These are phyloP conservation scores for Malurus elegans DNA, from an alignment of 2,113 vertebrate genomes.

Conservation along the genomic window DNA sequence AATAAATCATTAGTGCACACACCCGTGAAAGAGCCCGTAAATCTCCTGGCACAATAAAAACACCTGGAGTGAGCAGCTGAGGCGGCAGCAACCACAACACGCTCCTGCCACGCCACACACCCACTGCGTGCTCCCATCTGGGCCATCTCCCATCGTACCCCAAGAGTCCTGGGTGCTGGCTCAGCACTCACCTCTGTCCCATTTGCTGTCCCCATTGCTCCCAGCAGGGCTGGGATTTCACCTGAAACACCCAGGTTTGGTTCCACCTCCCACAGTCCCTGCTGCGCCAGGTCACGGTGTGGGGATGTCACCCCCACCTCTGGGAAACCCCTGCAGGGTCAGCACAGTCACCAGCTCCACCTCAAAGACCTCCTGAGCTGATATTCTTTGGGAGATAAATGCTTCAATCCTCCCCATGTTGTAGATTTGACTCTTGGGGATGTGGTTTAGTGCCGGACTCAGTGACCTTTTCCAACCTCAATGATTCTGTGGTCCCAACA, in stretches of 20 bases:
- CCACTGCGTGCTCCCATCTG: background rate
- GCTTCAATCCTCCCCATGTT: fast-evolving
- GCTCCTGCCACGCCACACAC: background rate
- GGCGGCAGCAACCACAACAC: background rate
- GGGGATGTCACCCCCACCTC: background rate
- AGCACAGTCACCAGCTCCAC: background rate
- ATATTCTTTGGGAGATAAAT: fast-evolving
- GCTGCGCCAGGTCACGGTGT: fast-evolving
- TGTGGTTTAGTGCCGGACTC: fast-evolving
- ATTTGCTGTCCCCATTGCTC: background rate
- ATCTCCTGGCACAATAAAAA: background rate
- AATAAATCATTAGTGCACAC: background rate
- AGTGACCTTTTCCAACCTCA: fast-evolving
- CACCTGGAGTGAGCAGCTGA: fast-evolving
- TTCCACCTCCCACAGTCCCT: background rate
- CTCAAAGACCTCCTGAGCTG: background rate
- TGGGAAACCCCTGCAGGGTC: background rate
- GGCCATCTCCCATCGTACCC: background rate
- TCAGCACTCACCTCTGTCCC: background rate
- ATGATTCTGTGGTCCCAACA: fast-evolving
- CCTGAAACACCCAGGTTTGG: background rate
- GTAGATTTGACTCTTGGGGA: background rate
- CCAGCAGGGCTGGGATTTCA: background rate
- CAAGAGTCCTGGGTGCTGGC: background rate
- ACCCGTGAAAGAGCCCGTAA: background rate